Evolutionary conservation across 2,797 vertebrate species (phyloP).

Genomic region (Calcarius lapponicus): DNA sequence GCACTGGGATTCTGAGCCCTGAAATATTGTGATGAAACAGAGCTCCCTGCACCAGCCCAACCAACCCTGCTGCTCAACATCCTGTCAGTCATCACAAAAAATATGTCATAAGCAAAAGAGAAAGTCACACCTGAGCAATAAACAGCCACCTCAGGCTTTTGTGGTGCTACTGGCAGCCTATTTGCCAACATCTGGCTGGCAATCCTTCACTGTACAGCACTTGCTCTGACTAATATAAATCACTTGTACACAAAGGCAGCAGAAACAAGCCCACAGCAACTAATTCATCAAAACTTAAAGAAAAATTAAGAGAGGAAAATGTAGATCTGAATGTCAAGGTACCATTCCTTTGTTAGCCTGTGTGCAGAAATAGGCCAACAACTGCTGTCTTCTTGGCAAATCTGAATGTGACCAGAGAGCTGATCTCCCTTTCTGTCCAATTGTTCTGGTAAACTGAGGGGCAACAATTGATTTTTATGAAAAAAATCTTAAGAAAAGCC

Average conservation of each 20-base stretch:
- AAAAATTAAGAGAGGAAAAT: not conserved
- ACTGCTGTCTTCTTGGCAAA: not conserved
- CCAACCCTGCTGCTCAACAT: not conserved
- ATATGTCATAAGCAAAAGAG: not conserved
- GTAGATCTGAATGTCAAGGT: not conserved
- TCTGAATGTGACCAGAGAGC: not conserved
- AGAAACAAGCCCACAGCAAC: not conserved
- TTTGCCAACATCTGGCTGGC: not conserved
- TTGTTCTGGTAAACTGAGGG: not conserved
- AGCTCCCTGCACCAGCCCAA: not conserved
- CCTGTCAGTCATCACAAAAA: not conserved
- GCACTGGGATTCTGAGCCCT: not conserved
- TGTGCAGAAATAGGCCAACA: not conserved
- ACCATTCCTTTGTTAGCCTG: not conserved
- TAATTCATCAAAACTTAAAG: not conserved
- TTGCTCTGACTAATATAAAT: not conserved
- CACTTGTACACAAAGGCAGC: not conserved
- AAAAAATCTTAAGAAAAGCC: not conserved
- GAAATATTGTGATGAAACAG: not conserved
- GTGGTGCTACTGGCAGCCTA: not conserved
- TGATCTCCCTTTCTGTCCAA: not conserved
- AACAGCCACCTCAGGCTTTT: not conserved
- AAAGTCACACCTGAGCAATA: conserved; percentile 14
- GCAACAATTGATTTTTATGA: not conserved
- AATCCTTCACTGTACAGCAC: not conserved